These are phyloP conservation scores for Luperina testacea DNA, from an alignment of 2,888 invertebrate species.

Conservation along the genomic window DNA sequence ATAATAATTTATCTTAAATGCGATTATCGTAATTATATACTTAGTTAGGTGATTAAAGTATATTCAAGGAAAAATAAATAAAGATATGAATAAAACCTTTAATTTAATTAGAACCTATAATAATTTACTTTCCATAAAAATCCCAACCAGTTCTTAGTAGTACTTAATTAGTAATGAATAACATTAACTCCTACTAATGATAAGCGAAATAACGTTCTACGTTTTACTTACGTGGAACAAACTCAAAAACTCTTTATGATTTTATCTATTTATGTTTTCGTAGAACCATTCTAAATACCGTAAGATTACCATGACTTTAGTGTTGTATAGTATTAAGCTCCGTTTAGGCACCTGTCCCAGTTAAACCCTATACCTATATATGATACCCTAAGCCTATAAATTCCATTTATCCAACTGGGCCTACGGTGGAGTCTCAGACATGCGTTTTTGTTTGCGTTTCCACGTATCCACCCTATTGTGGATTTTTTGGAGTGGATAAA, in stretches of 20 bases:
- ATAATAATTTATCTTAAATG: not conserved
- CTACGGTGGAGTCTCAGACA: no score
- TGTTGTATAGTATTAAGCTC: not conserved
- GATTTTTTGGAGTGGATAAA: no score
- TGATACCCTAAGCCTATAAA: no score
- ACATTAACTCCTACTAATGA: not conserved
- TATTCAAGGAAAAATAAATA: not conserved
- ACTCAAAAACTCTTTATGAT: not conserved
- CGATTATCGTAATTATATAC: slow-evolving; percentile 2
- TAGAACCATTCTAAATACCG: not conserved
- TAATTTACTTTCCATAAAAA: not conserved
- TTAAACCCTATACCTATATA: no score
- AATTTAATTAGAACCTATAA: no score
- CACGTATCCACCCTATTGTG: no score
- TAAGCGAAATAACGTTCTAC: not conserved
- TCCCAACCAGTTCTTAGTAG: not conserved
- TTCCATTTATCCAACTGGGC: no score
- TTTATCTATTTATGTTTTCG: not conserved
- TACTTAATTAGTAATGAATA: not conserved
- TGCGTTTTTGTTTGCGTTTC: no score
- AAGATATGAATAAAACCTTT: not conserved
- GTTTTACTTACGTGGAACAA: not conserved
- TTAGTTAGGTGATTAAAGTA: not conserved
- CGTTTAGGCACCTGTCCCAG: no score
- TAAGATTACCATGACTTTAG: not conserved